Conservation (phyloP, 2,797 vertebrate genomes). For the Sebastes diploproa region DNA sequence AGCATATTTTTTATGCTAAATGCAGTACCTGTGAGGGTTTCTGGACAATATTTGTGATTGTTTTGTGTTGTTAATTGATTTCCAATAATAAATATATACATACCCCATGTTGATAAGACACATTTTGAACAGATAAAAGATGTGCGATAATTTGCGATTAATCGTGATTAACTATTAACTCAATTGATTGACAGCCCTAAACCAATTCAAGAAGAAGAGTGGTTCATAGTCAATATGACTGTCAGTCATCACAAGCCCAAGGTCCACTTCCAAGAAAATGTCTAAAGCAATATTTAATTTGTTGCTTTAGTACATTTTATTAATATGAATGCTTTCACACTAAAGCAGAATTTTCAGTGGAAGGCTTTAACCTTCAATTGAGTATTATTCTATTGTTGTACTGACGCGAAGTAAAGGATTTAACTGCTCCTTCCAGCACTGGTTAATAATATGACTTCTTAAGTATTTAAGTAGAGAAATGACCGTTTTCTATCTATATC, state of each 20-base stretch:
- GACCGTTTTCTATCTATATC: slow-evolving; percentile 22
- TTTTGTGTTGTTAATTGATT: no score
- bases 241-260: not conserved
- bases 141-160: no score
- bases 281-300: not conserved
- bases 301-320: not conserved
- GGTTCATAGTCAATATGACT: not conserved
- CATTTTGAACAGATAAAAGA: no score
- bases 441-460: slow-evolving; percentile 11
- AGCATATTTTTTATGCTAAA: no score
- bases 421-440: not conserved
- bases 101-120: no score
- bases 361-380: not conserved
- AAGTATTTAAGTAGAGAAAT: not conserved
- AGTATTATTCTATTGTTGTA: not conserved
- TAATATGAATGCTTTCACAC: not conserved
- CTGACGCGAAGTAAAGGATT: not conserved
- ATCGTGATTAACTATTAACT: no score
- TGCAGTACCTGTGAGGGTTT: no score
- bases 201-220: not conserved
- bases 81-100: no score
- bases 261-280: not conserved
- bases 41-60: no score
- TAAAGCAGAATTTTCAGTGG: not conserved
- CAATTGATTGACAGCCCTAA: no score